phyloP scores from a whole-genome alignment of 2,888 invertebrate genomes.

The Cyrtodaria siliqua region DNA sequence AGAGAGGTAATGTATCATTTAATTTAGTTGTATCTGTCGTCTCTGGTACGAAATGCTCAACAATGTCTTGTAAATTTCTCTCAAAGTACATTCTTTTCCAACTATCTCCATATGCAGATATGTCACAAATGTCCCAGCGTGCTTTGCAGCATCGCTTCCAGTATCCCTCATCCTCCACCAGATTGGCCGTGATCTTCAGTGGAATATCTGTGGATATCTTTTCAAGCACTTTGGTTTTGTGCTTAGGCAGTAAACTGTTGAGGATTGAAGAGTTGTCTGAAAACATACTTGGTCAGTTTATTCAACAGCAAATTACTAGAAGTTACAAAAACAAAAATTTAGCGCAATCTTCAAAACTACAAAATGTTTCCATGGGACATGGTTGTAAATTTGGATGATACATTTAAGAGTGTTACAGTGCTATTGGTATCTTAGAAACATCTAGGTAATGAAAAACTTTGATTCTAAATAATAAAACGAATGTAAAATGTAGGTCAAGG shows the following conservation, averaged over 20 bases:
- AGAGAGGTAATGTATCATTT: slow-evolving; percentile 81
- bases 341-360: too few species aligned
- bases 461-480: too few species aligned
- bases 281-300: too few species aligned
- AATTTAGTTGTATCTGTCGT: slow-evolving; percentile 81
- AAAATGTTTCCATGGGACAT: too few species aligned
- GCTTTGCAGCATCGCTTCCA: slow-evolving; percentile 85
- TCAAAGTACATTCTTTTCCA: slow-evolving; percentile 86
- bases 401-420: too few species aligned
- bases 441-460: too few species aligned
- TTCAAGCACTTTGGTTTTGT: slow-evolving; percentile 83
- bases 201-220: slow-evolving; percentile 83
- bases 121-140: slow-evolving; percentile 85
- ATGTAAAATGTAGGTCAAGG: too few species aligned
- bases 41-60: slow-evolving; percentile 85
- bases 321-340: too few species aligned
- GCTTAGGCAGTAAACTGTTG: slow-evolving; percentile 81
- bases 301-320: too few species aligned
- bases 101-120: slow-evolving; percentile 81
- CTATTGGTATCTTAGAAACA: too few species aligned
- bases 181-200: slow-evolving; percentile 85
- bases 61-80: slow-evolving; percentile 83
- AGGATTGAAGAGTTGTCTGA: slow-evolving; percentile 84
- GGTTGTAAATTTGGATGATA: too few species aligned
- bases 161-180: slow-evolving; percentile 85